phyloP scores from a whole-genome alignment of 2,888 invertebrate species.

The Drosophila quinaria region DNA sequence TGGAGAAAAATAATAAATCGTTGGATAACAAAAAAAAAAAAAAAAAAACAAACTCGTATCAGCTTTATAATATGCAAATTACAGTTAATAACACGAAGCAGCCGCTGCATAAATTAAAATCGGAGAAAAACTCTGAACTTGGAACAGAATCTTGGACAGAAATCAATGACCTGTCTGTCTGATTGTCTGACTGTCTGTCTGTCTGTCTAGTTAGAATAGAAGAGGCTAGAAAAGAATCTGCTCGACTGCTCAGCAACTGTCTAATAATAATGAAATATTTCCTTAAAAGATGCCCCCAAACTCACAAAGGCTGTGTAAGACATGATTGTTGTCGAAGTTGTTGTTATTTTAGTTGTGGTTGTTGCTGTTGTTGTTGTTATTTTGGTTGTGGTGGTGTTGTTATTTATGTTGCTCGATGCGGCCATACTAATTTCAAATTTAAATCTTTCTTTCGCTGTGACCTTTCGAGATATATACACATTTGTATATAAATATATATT shows the following conservation, averaged over 20 bases:
- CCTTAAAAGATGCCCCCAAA: constrained; percentile 41
- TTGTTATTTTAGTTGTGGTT: constrained; percentile 15
- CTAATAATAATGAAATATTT: constrained; percentile 83
- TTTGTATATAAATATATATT: constrained; percentile 29
- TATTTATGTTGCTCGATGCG: constrained; percentile 67
- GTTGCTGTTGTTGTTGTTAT: not conserved
- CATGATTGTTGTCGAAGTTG: constrained; percentile 42
- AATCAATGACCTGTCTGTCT: constrained; percentile 69
- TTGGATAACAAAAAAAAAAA: constrained; percentile 4
- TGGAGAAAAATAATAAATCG: constrained; percentile 36
- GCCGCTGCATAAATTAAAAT: constrained; percentile 68
- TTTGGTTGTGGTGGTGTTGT: constrained; percentile 39
- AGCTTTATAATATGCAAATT: constrained; percentile 72
- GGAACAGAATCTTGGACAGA: constrained; percentile 29
- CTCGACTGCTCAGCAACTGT: constrained; percentile 71
- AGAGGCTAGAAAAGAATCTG: constrained; percentile 25
- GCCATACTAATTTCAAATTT: constrained; percentile 76
- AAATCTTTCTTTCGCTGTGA: constrained; percentile 75
- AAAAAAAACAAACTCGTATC: constrained; percentile 12
- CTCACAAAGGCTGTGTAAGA: constrained; percentile 46
- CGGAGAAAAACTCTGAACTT: constrained; percentile 16
- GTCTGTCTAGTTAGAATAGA: constrained; percentile 20
- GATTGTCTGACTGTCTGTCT: constrained; percentile 40
- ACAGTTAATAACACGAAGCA: constrained; percentile 60
- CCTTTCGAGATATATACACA: constrained; percentile 65